Base-by-base conservation (phyloP, 2,888 invertebrate genomes). In the Lepidocyrtinus sp. region DNA sequence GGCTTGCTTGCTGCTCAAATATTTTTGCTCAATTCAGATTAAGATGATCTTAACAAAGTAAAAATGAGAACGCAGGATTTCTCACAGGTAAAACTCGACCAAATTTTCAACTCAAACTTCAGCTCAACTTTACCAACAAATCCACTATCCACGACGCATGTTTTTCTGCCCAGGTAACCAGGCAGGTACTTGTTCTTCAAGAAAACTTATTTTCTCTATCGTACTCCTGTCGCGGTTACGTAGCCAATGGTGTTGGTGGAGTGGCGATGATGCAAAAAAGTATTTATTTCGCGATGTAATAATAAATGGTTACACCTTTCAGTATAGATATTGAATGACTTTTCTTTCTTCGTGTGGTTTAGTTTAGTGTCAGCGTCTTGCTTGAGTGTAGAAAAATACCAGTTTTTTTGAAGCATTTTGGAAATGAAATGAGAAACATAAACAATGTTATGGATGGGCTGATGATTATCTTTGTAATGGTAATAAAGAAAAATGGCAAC, bases 391-490 rank as follows among this genome's bases (percentile, higher is more conserved):
- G 55, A 3, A 55, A 55, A 55, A 55, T 55, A 55, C 55, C 55
- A 15, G 55, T 55, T 55, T 55, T 17, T 55, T n/a, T 55, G n/a
- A 55, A 55, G n/a, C 55, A 9, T 55, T 55, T 55, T 55, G 55
- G 55, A 55, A 55, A 55, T 55, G n/a, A n/a, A n/a, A 55, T 12
- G 36, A 36, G 7, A 12, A n/a, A n/a, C 55, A 55, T 55, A 9
- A 55, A 55, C 55, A 55, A 55, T 55, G 3, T 7, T 55, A n/a
- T 55, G 17, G 55, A 55, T 55, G 55, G 15, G n/a, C n/a, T n/a
- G 17, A 55, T 12, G 21, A 71, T 7, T 2, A 19, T 64, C 25
- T 63, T 19, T 69, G 68, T 36, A 73, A 45, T 45, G 62, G 46
- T 26, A 21, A 64, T n/a, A n/a, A n/a, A n/a, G n/a, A n/a, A n/a